Conservation (phyloP, 2,888 invertebrate species). For the Caenorhabditis sp. region DNA sequence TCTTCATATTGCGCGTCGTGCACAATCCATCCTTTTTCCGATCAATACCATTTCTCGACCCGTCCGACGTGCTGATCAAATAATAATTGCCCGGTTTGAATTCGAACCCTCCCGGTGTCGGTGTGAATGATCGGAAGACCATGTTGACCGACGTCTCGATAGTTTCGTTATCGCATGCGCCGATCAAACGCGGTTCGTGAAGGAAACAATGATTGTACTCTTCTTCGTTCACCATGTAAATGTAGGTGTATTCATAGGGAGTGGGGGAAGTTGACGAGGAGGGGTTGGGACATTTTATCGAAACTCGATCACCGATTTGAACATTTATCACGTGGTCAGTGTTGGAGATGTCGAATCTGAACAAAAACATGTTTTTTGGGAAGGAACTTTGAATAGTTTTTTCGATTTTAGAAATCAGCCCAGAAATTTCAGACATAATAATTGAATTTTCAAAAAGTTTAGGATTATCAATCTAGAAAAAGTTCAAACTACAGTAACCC, state of each 20-base stretch:
- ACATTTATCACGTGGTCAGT: slow-evolving; percentile 67
- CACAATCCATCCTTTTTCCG: slow-evolving; percentile 66
- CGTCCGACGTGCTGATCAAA: slow-evolving; percentile 68
- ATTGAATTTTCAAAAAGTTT: no score
- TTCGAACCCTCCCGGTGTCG: slow-evolving; percentile 67
- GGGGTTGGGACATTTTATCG: slow-evolving; percentile 63
- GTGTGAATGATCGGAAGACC: slow-evolving; percentile 69
- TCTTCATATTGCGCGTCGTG: slow-evolving; percentile 62
- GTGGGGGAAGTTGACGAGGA: slow-evolving; percentile 5
- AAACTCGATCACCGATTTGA: slow-evolving; percentile 64
- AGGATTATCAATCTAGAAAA: no score
- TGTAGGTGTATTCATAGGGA: slow-evolving; percentile 63
- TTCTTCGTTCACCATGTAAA: slow-evolving; percentile 62
- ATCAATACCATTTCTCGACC: slow-evolving; percentile 61
- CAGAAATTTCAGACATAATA: no score
- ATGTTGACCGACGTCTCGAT: slow-evolving; percentile 42
- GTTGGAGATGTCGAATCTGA: slow-evolving; percentile 63
- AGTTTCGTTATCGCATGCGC: slow-evolving; percentile 50
- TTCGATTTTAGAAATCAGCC: no score
- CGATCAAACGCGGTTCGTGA: slow-evolving; percentile 36
- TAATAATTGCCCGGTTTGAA: slow-evolving; percentile 68
- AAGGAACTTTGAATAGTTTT: no score
- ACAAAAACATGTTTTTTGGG: no score
- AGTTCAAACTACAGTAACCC: no score
- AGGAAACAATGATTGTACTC: slow-evolving; percentile 56